A percentile compares a stretch with the other conserved stretches of the same genome.
These are phyloP conservation scores for Melanophora roralis DNA, from an alignment of 2,888 invertebrate species.

Conservation along the genomic window DNA sequence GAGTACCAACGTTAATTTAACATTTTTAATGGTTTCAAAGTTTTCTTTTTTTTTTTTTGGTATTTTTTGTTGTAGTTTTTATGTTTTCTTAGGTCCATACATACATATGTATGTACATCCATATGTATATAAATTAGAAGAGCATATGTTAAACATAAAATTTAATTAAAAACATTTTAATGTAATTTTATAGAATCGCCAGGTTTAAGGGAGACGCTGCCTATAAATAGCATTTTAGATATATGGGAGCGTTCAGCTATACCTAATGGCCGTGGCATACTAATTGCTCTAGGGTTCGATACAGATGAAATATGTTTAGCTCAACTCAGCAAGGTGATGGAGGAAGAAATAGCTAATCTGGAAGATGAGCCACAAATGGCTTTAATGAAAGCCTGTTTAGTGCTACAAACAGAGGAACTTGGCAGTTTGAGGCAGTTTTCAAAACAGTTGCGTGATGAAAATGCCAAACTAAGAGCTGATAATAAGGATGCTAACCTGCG, in stretches of 20 bases:
- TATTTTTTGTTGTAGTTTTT: too few relatives aligned
- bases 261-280: conserved; percentile 81
- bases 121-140: too few relatives aligned
- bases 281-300: conserved; percentile 84
- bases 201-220: conserved; percentile 73
- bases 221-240: conserved; percentile 81
- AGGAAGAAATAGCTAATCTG: conserved; percentile 81
- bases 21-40: too few relatives aligned
- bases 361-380: conserved; percentile 75
- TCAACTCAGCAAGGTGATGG: conserved; percentile 83
- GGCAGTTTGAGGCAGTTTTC: conserved; percentile 80
- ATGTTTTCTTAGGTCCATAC: too few relatives aligned
- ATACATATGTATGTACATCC: too few relatives aligned
- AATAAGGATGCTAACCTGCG: conserved; percentile 89
- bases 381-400: conserved; percentile 80
- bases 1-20: too few relatives aligned
- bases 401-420: conserved; percentile 83
- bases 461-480: conserved; percentile 88
- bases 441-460: conserved; percentile 85
- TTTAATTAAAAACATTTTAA: neutral
- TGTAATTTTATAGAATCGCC: conserved; percentile 68
- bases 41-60: neutral
- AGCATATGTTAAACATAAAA: too few relatives aligned
- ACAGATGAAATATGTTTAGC: conserved; percentile 79
- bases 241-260: conserved; percentile 86